phyloP scores from a whole-genome alignment of 2,113 vertebrate species.

The Aix galericulata region DNA sequence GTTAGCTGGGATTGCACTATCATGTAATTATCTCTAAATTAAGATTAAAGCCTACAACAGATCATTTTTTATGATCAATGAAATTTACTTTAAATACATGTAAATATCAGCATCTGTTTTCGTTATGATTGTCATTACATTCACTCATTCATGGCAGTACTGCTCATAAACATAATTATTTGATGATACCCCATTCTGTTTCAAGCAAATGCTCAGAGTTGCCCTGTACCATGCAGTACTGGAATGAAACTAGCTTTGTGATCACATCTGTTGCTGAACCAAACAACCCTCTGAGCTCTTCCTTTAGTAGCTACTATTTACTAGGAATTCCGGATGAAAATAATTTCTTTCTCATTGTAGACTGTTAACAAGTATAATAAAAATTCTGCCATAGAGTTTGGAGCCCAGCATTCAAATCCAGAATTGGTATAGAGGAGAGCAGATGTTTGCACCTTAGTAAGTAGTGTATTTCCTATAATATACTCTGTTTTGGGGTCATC shows the following conservation, averaged over 20 bases:
- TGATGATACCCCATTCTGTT: background rate
- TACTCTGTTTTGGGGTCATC: background rate
- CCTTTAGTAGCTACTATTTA: background rate
- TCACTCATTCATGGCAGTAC: background rate
- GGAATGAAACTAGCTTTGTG: background rate
- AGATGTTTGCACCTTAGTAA: background rate
- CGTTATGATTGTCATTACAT: background rate
- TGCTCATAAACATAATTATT: background rate
- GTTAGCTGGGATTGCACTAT: background rate
- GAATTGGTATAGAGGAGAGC: background rate
- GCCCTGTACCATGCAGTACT: background rate
- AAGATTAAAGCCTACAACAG: background rate
- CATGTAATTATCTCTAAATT: background rate
- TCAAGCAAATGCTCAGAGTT: background rate
- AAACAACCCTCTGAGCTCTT: background rate
- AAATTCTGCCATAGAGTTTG: background rate
- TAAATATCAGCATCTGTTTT: conserved; percentile 8
- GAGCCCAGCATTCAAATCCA: background rate
- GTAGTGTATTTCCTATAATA: background rate
- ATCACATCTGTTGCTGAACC: background rate
- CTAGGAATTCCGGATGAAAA: background rate
- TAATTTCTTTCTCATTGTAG: background rate
- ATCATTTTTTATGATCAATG: background rate
- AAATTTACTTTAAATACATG: background rate
- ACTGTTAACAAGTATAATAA: background rate